Conservation (phyloP, 2,113 vertebrate species). For the Zosterops japonicus region DNA sequence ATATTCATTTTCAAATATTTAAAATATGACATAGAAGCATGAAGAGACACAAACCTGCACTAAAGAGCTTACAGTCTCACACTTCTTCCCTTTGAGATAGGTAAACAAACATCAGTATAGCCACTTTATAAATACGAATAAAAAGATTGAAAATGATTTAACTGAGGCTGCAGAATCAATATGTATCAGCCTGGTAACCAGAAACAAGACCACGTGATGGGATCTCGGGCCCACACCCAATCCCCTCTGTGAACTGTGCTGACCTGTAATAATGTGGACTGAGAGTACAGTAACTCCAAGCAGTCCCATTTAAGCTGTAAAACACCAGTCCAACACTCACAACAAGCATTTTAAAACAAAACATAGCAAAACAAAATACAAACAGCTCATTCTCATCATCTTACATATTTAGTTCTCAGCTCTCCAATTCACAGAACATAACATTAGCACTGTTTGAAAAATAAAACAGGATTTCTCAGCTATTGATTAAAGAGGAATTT, state of each 20-base stretch:
- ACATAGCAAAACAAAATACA: not conserved
- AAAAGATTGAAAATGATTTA: slow-evolving; percentile 20
- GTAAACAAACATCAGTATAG: slow-evolving; percentile 38
- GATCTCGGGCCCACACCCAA: not conserved
- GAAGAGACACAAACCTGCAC: slow-evolving; percentile 18
- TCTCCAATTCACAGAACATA: not conserved
- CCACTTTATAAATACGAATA: slow-evolving; percentile 25
- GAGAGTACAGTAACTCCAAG: not conserved
- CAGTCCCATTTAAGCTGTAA: not conserved
- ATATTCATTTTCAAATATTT: slow-evolving; percentile 63
- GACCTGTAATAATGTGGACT: not conserved
- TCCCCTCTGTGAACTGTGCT: not conserved
- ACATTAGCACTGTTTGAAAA: not conserved
- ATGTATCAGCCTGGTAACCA: not conserved
- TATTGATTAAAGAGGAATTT: not conserved
- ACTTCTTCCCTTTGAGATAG: slow-evolving; percentile 7
- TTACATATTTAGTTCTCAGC: not conserved
- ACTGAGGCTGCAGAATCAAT: slow-evolving; percentile 20
- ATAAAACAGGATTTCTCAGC: not conserved
- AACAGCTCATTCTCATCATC: not conserved
- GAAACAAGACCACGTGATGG: not conserved
- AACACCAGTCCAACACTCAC: not conserved
- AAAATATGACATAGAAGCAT: slow-evolving; percentile 32
- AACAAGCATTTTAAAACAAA: slow-evolving; percentile 11
- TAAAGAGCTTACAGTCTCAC: slow-evolving; percentile 37